Conservation (phyloP, 2,888 invertebrate species). For the Chloromyia formosa region DNA sequence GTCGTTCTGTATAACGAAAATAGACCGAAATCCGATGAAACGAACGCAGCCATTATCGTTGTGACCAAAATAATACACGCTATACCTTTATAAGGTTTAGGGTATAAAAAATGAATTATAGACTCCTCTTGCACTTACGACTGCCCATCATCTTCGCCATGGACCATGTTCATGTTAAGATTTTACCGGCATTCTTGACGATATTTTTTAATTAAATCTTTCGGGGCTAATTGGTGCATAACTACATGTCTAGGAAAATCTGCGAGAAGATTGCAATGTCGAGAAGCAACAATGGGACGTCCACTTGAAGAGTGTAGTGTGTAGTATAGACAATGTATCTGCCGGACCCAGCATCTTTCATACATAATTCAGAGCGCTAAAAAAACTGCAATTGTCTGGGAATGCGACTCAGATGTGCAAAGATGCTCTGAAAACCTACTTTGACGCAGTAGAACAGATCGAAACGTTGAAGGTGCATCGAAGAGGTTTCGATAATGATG, state of each 20-base stretch:
- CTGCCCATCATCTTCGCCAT: too few relatives aligned
- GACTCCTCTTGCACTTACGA: too few relatives aligned
- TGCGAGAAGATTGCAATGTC: background rate
- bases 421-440: constrained; percentile 32
- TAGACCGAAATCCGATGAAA: too few relatives aligned
- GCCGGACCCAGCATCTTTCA: background rate
- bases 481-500: background rate
- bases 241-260: background rate
- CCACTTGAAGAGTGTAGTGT: background rate
- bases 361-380: too few relatives aligned
- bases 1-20: too few relatives aligned
- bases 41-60: too few relatives aligned
- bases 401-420: background rate
- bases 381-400: constrained; percentile 27
- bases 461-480: background rate
- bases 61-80: too few relatives aligned
- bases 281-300: background rate
- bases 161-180: too few relatives aligned
- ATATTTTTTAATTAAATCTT: background rate
- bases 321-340: background rate
- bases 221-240: background rate
- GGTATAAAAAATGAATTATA: too few relatives aligned
- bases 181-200: constrained; percentile 2
- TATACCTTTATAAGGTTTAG: too few relatives aligned
- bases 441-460: background rate